A percentile compares a stretch with the other conserved stretches of the same genome.
These are phyloP conservation scores for Apis laboriosa DNA, from an alignment of 1,140 invertebrate species.

Conservation along the genomic window DNA sequence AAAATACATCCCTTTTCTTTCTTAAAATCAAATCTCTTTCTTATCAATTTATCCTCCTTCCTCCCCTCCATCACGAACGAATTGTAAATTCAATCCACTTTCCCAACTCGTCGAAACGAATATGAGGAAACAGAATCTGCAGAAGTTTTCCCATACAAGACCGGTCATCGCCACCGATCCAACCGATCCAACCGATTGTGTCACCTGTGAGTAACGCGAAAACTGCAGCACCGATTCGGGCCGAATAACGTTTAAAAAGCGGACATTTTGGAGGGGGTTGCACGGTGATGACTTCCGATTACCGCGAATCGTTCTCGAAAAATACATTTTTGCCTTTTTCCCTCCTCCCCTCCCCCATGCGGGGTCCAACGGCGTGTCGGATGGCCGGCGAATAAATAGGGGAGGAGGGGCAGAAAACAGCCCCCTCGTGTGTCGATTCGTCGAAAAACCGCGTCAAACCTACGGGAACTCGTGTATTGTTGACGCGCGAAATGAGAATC, in stretches of 20 bases:
- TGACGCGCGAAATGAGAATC: conserved; percentile 43
- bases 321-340: conserved; percentile 46
- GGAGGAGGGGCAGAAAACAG: conserved; percentile 3
- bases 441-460: conserved; percentile 13
- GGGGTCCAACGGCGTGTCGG: conserved; percentile 13
- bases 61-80: no score
- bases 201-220: not conserved
- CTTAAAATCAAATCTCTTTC: no score
- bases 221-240: not conserved
- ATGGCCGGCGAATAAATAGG: conserved; percentile 34
- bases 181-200: no score
- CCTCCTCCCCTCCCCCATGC: not conserved
- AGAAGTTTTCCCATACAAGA: no score
- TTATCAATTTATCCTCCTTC: no score
- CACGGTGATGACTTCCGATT: conserved; percentile 45
- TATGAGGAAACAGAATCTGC: no score
- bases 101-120: no score
- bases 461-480: conserved; percentile 10
- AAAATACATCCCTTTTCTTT: no score
- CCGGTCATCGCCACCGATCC: no score
- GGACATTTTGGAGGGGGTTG: conserved; percentile 19
- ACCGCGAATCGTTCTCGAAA: conserved; percentile 47
- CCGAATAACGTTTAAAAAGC: conserved; percentile 45
- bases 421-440: conserved; percentile 14
- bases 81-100: no score